Conservation (phyloP, 2,888 invertebrate genomes). For the Ectobius pallidus region DNA sequence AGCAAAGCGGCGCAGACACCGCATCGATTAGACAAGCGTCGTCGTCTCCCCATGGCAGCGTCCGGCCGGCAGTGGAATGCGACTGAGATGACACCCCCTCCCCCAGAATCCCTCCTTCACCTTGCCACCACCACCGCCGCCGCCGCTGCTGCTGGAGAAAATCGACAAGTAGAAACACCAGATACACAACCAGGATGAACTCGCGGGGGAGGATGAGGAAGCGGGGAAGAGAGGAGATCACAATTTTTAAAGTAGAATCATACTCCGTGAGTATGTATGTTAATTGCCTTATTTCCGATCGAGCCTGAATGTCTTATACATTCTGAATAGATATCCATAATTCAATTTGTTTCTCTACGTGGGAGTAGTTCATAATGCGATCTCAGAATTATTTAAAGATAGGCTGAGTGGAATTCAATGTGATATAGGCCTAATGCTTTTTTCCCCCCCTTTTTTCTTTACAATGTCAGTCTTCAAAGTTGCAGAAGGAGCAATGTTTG, state of each 20-base stretch:
- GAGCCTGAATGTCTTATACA: no score
- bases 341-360: no score
- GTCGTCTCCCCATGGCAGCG: constrained; percentile 29
- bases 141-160: constrained; percentile 19
- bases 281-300: no score
- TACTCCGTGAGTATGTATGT: not conserved
- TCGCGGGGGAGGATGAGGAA: not conserved
- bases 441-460: no score
- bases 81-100: constrained; percentile 29
- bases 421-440: no score
- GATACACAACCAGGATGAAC: constrained; percentile 26
- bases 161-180: constrained; percentile 30
- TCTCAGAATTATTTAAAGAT: no score
- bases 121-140: not conserved
- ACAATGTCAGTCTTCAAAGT: no score
- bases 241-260: constrained; percentile 4
- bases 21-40: constrained; percentile 66
- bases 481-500: no score
- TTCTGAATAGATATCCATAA: no score
- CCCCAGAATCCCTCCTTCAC: constrained; percentile 1
- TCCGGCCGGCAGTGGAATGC: constrained; percentile 27
- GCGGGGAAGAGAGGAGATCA: no score
- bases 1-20: constrained; percentile 70
- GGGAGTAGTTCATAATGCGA: no score
- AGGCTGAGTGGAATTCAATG: no score